Base-by-base conservation (phyloP, 1,140 invertebrate genomes). In the Cherax quadricarinatus region DNA sequence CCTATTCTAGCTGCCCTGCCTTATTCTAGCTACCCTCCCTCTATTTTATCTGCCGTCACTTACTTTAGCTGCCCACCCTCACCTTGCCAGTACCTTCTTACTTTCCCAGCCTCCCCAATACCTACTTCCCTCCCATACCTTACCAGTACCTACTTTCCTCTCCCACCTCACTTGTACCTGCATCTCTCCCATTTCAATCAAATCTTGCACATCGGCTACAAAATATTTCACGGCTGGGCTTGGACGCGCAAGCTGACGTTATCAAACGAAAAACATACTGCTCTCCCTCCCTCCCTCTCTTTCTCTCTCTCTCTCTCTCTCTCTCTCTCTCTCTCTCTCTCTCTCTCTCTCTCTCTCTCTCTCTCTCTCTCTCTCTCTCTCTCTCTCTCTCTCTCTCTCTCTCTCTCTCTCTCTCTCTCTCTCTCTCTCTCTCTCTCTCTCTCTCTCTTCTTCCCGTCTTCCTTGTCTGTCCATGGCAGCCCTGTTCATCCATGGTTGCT, bases 311-410 rank as follows among this genome's bases (percentile, higher is more conserved):
- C 81, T 57, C 51, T 51, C 51, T 83, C 49, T 57, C 16, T 51
- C 81, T 57, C 49, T 53, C 41, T 49, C 79, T 81, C 79, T 49
- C 79, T 81, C 49, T 30, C 81, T 83, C 81, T 18, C 81, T 18
- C 18, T 21, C 66, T 18, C 21, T 18, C 66, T 21, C 18, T 18
- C 14, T 21, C 18, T 18, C 12, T 5, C 5, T 18, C 78, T 80
- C 78, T 7, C 66, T 60, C 66, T 21, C 66, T 16, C 5, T 21
- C 78, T 41, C 1, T 57, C 81, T 41, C 30, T 41, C 79, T 80
- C 4, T 41, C 21, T 80, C 41, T 49, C 48, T 49, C 16, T 21
- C 81, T 57, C 51, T 51, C 51, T 83, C 49, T 57, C 16, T 51
- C 81, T 57, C 49, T 53, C 41, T 49, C 79, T 81, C 79, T 49